Evolutionary conservation across 1,140 invertebrate genomes (phyloP).

Genomic region (Hypsibius dujardini): DNA sequence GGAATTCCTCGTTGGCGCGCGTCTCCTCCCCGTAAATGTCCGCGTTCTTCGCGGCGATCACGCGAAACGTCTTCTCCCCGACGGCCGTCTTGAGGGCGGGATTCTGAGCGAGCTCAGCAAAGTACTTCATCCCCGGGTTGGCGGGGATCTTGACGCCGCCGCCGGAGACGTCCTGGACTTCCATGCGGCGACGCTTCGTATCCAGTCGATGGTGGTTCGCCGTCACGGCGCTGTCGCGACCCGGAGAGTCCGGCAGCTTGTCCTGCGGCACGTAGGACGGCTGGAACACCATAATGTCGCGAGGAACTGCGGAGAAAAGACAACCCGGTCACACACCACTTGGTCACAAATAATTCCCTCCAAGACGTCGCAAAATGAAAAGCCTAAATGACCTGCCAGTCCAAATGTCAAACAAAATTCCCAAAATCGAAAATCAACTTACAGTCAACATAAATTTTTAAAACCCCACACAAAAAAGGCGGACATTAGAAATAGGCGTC

Average conservation of each 20-base stretch:
- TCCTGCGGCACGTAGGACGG: neutral
- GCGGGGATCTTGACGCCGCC: neutral
- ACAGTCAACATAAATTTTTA: neutral
- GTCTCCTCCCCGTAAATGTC: constrained; percentile 15
- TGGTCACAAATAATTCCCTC: neutral
- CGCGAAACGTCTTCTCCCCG: neutral
- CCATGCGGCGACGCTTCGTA: no score
- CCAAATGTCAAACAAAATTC: neutral
- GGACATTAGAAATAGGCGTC: neutral
- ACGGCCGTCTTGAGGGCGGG: neutral
- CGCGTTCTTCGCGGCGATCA: neutral
- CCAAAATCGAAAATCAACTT: no score
- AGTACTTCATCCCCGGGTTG: neutral
- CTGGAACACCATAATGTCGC: neutral
- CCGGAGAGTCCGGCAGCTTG: neutral
- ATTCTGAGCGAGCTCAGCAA: neutral
- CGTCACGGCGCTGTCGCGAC: no score
- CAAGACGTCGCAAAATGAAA: neutral
- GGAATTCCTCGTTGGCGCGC: constrained; percentile 8
- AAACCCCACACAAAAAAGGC: neutral
- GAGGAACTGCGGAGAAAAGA: constrained; percentile 3
- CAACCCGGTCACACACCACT: neutral
- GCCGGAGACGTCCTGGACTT: no score
- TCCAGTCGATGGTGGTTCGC: no score
- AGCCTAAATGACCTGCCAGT: neutral